These are phyloP conservation scores for Rhinogobius similis DNA, from an alignment of 2,113 vertebrate species.

Conservation along the genomic window DNA sequence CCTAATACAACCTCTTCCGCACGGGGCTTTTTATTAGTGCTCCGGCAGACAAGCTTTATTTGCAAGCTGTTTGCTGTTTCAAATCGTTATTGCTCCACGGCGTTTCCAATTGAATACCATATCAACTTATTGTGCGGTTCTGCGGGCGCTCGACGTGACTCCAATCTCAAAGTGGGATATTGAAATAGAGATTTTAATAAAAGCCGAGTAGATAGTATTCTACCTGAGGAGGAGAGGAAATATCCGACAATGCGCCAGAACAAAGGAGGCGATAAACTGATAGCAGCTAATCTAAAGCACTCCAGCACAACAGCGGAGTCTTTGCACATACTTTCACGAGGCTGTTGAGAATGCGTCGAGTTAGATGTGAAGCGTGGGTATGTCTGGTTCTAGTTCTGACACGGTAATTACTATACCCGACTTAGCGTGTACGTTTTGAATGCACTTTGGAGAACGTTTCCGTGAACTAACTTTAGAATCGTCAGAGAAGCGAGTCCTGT, in stretches of 20 bases:
- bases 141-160: conserved; percentile 50
- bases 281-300: conserved; percentile 41
- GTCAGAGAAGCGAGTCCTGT: too few species aligned
- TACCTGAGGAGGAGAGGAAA: conserved; percentile 38
- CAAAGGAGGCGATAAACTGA: conserved; percentile 33
- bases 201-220: conserved; percentile 48
- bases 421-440: too few species aligned
- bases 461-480: too few species aligned
- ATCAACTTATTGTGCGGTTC: conserved; percentile 70
- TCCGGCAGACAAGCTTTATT: conserved; percentile 72
- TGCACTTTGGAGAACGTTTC: too few species aligned
- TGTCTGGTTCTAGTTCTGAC: too few species aligned
- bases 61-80: conserved; percentile 74
- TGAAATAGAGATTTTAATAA: conserved; percentile 70
- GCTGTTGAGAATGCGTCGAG: background rate
- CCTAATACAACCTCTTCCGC: conserved; percentile 64
- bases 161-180: conserved; percentile 59
- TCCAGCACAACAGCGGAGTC: conserved; percentile 16
- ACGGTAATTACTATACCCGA: too few species aligned
- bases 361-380: background rate
- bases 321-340: background rate
- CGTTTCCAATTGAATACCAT: conserved; percentile 74
- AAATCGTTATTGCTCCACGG: conserved; percentile 73
- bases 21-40: conserved; percentile 65
- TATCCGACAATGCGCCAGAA: conserved; percentile 40